Conservation (phyloP, 2,888 invertebrate species). For the Nomada ruficornis region DNA sequence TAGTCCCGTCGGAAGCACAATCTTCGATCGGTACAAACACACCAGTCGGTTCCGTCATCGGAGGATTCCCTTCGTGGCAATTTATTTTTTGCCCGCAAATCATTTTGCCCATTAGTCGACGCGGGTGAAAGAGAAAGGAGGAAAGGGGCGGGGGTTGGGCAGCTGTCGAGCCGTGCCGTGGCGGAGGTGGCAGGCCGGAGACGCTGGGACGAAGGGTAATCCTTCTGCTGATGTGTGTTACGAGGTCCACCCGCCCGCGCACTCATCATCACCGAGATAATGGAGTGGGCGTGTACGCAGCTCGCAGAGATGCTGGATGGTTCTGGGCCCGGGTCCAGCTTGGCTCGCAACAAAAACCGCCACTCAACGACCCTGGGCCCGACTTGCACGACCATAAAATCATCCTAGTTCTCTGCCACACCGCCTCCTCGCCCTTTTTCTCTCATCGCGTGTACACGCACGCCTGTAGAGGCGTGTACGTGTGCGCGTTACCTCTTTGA, state of each 20-base stretch:
- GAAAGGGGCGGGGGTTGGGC: slow-evolving; percentile 16
- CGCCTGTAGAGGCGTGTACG: neutral
- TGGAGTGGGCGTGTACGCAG: slow-evolving; percentile 82
- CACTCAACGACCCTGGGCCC: slow-evolving; percentile 78
- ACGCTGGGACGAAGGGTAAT: slow-evolving; percentile 74
- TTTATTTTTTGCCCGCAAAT: slow-evolving; percentile 80
- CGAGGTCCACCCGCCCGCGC: slow-evolving; percentile 81
- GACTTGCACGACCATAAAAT: slow-evolving; percentile 79
- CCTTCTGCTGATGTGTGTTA: slow-evolving; percentile 79
- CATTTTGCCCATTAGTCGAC: slow-evolving; percentile 79
- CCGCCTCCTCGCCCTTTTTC: slow-evolving; percentile 7
- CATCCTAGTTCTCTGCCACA: slow-evolving; percentile 77
- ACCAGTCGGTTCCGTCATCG: slow-evolving; percentile 65
- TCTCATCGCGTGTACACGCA: neutral
- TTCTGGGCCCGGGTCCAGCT: slow-evolving; percentile 70
- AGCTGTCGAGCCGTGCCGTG: slow-evolving; percentile 19
- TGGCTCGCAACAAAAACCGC: slow-evolving; percentile 78
- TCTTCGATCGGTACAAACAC: slow-evolving; percentile 9
- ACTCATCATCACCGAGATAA: slow-evolving; percentile 84
- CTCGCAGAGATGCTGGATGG: slow-evolving; percentile 75
- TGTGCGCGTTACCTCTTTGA: slow-evolving; percentile 5
- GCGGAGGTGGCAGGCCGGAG: slow-evolving; percentile 40
- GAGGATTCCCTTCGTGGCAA: slow-evolving; percentile 68
- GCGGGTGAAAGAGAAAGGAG: slow-evolving; percentile 48
- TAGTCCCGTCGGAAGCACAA: neutral